These are phyloP conservation scores for Microplitis demolitor DNA, from an alignment of 1,140 invertebrate species.

Conservation along the genomic window DNA sequence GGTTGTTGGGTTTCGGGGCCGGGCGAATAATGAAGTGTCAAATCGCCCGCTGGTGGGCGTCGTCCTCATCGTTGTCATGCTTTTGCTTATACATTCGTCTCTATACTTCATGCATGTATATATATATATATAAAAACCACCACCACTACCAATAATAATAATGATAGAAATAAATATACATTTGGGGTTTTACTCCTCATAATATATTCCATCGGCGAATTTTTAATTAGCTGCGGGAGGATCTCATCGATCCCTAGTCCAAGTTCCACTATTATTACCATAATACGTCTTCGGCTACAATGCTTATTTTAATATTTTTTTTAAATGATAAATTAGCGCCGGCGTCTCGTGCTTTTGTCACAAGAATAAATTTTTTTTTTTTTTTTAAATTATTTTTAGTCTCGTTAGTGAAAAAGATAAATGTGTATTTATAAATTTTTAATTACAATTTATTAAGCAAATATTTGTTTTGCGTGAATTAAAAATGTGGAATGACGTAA, in stretches of 20 bases:
- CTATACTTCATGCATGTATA: neutral
- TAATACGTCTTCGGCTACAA: constrained; percentile 9
- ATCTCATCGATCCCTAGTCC: constrained; percentile 41
- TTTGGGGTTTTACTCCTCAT: constrained; percentile 13
- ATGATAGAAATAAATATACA: too few relatives aligned
- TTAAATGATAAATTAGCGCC: constrained; percentile 10
- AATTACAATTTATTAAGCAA: too few relatives aligned
- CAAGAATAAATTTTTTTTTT: neutral
- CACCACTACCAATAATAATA: neutral
- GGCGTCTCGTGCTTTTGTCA: neutral
- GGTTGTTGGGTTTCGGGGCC: constrained; percentile 39
- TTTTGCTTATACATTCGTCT: neutral
- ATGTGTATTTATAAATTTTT: too few relatives aligned
- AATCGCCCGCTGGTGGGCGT: constrained; percentile 55
- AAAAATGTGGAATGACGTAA: too few relatives aligned
- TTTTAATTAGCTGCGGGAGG: constrained; percentile 40
- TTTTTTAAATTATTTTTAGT: neutral
- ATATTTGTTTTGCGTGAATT: too few relatives aligned
- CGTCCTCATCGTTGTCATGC: constrained; percentile 1
- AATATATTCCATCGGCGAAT: constrained; percentile 31
- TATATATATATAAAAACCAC: neutral
- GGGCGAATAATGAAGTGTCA: constrained; percentile 61
- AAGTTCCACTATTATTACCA: constrained; percentile 32
- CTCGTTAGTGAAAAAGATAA: too few relatives aligned
- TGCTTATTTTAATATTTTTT: neutral